A percentile compares a stretch with the other conserved stretches of the same genome.
Conservation (phyloP, 2,888 invertebrate species). For the Sinhomidia bicolor region DNA sequence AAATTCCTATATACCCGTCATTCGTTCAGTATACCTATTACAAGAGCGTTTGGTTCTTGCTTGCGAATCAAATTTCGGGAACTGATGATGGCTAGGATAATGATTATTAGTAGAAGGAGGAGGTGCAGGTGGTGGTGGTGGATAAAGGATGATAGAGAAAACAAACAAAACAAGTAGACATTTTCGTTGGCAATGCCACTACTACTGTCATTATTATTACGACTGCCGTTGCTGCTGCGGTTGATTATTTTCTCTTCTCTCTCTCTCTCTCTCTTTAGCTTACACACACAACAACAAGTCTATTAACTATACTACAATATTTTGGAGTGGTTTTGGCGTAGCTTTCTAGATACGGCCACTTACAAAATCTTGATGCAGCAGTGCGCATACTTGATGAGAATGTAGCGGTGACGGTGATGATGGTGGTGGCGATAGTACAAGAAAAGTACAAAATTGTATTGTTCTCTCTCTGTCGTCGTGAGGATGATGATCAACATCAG, state of each 20-base stretch:
- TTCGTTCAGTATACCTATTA: no score
- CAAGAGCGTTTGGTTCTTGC: slow-evolving; percentile 1
- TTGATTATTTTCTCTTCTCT: no score
- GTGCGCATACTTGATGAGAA: background rate
- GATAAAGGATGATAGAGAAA: slow-evolving; percentile 12
- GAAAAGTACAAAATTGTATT: slow-evolving; percentile 29
- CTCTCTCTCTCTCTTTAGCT: no score
- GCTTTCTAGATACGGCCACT: background rate
- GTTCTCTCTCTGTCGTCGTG: slow-evolving; percentile 28
- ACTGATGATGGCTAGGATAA: background rate
- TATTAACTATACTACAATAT: no score
- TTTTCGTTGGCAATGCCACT: background rate
- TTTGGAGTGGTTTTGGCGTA: background rate
- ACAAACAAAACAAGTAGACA: slow-evolving; percentile 41
- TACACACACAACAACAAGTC: no score
- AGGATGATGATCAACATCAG: slow-evolving; percentile 13
- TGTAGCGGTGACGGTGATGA: slow-evolving; percentile 42
- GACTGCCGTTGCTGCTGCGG: background rate
- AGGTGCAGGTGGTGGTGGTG: background rate
- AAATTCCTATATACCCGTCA: background rate
- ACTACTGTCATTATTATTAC: background rate
- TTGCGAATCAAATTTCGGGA: slow-evolving; percentile 58
- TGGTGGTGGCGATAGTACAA: background rate
- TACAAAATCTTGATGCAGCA: no score
- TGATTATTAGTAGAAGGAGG: background rate